Base-by-base conservation (phyloP, 2,888 invertebrate species). In the Agriopis aurantiaria region DNA sequence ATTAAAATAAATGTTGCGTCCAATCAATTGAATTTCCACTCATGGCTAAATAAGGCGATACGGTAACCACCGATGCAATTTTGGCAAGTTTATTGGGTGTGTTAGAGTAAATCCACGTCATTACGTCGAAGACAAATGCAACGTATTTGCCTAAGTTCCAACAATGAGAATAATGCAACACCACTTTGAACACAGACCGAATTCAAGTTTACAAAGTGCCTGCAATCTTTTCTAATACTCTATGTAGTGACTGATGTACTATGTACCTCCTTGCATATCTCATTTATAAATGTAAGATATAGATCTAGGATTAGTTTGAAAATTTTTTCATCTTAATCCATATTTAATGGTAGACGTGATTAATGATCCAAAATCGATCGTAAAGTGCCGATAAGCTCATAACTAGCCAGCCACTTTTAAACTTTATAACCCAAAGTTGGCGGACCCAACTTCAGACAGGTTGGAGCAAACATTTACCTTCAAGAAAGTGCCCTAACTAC, bases 121-220 rank as follows among this genome's bases (percentile, higher is more conserved):
- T 77, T 77, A 76, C 73, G 64, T 79, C 76, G 71, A 68, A 66
- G 75, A 75, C 80, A 79, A 78, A 79, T 80, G 77, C 77, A 81
- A 77, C 76, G 23, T 71, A 65, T 69, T 69, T 71, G 55, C 17
- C 62, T 68, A 77, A 70, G 74, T 68, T 71, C 65, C 74, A 67
- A 78, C 78, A 78, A 81, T 77, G 68, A 73, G 71, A 57, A 64
- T 73, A 76, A 75, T 75, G 71, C 76, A 63, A 71, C 69, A 67
- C 57, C 33, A 63, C 65, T 68, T 43, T 59, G 55, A 48, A 59
- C 12, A 49, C 23, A 53, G 17, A 52, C 52, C 41, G 14, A 43
- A 52, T 53, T 45, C 17, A 8, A 45, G 12, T 33, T 58, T n/a
- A 41, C 41, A 0, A 23, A 23, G 12, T 62, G 52, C n/a, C 23